Evolutionary conservation across 2,113 vertebrate genomes (phyloP), one percentile per base, ranked within the genome.

Genomic region (Symphodus melops): DNA sequence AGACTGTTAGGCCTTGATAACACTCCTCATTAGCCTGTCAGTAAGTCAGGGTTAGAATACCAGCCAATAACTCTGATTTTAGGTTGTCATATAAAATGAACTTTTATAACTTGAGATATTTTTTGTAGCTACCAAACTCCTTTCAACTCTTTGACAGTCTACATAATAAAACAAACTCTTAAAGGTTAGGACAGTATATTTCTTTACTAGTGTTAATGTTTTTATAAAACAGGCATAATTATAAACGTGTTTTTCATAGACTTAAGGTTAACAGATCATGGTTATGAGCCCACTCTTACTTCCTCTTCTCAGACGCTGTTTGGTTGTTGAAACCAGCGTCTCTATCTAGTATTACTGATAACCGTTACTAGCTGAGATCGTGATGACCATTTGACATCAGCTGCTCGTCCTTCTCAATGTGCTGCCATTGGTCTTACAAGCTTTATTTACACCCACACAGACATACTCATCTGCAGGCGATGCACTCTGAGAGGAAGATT

Each of bases 381-480:
- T 8, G 13, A 9, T 53, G 65, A 69, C 82, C 53, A 69, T 54
- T 75, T 52, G 46, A 6, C 28, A 85, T 83, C 62, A 55, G 37
- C 51, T 23, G 19, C 49, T 78, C 63, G 68, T 83, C 70, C 55
- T 25, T 81, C 75, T 69, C 58, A 75, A 42, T 19, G 64, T 13
- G 16, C 44, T 17, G 44, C 69, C 56, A 59, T 54, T 52, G 17
- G 49, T 25, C 63, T 49, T 56, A 14, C 36, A 49, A 54, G 70
- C 57, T 74, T 64, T 62, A 55, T 67, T n/a, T 51, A n/a, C 69
- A 74, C 73, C 74, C 44, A 73, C 36, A 49, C 55, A 60, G 25
- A 70, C 36, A 20, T 53, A 16, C 16, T 59, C 12, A 57, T 72
- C 25, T 59, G 64, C 56, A 59, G 56, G 51, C 54, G 3, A 64